Evolutionary conservation across 1,140 invertebrate species (phyloP), one percentile per base, ranked within the genome.

Genomic region (Aradophagus sp.): DNA sequence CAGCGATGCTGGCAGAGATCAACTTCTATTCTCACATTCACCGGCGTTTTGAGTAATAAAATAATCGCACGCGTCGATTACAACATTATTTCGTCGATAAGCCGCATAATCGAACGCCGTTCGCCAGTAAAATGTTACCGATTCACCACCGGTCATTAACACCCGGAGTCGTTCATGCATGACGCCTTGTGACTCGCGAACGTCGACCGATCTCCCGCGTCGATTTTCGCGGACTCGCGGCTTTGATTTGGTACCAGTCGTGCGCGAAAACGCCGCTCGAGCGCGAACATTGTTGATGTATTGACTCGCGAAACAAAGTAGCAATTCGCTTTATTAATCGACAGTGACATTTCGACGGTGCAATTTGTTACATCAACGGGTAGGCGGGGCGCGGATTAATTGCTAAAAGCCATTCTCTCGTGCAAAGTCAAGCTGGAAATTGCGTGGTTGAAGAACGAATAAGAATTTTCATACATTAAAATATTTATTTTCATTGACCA

Each of bases 11-110:
- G n/a, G n/a, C n/a, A n/a, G n/a, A n/a, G n/a, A n/a, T n/a, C n/a
- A n/a, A n/a, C n/a, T n/a, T n/a, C n/a, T 19, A 36, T 56, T 68
- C 55, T 68, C 65, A 61, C 65, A 61, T 68, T 68, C 55, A 47
- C 65, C 48, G 27, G 29, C 52, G 48, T 59, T 52, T 59, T 32
- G 19, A 66, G 48, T 66, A 65, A 53, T 56, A 36, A 58, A 59
- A 41, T 68, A 61, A 61, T 61, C 53, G 44, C 32, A 23, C 45
- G 36, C 55, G 45, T 67, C 38, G 34, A 47, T 68, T 68, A 59
- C 63, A 41, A 68, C 53, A 68, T 44, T 23, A 52, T 35, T 38
- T 26, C 14, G 13, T 17, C 15, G 44, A 42, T 58, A 55, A 56
- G 13, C 45, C 42, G 14, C 27, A 39, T 42, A 50, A 48, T 56